A percentile compares a stretch with the other conserved stretches of the same genome.
phyloP scores from a whole-genome alignment of 2,113 vertebrate genomes.

The Cygnus buccinator region DNA sequence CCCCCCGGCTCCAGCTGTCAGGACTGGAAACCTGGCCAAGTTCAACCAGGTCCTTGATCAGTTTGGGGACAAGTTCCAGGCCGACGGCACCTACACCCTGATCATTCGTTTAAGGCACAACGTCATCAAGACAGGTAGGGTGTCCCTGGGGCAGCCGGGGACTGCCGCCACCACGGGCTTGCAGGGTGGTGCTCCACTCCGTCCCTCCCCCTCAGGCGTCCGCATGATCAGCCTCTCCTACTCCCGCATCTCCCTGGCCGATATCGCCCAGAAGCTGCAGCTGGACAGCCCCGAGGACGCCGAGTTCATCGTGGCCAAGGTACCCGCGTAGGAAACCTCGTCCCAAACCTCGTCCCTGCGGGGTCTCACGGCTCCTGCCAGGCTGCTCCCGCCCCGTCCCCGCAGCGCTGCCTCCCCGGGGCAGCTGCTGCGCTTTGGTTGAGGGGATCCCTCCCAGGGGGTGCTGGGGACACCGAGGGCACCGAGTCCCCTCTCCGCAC shows the following conservation, averaged over 20 bases:
- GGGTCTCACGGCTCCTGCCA: neutral
- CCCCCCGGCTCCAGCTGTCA: constrained; percentile 81
- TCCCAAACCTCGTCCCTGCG: neutral
- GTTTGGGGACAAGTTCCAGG: constrained; percentile 97
- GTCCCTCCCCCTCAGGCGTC: constrained; percentile 80
- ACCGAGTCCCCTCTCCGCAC: accelerated
- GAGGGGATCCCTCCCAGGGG: neutral
- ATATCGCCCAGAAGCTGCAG: constrained; percentile 97
- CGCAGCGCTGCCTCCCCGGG: no score
- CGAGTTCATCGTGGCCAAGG: constrained; percentile 98
- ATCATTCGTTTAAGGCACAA: constrained; percentile 98
- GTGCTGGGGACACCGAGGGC: neutral
- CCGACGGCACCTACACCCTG: constrained; percentile 95
- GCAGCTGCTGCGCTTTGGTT: accelerated
- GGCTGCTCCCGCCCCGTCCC: neutral
- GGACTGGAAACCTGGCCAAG: constrained; percentile 94
- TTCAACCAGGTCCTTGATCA: constrained; percentile 97
- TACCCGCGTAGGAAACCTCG: neutral
- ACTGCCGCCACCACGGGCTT: accelerated
- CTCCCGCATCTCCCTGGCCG: constrained; percentile 93
- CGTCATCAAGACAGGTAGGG: constrained; percentile 96
- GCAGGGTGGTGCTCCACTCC: neutral
- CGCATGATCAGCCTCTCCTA: constrained; percentile 99
- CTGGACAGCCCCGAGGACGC: constrained; percentile 96
- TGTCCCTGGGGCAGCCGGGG: accelerated